A percentile compares a stretch with the other conserved stretches of the same genome.
Evolutionary conservation across 2,797 vertebrate species (phyloP).

Genomic region (Tenualosa ilisha): DNA sequence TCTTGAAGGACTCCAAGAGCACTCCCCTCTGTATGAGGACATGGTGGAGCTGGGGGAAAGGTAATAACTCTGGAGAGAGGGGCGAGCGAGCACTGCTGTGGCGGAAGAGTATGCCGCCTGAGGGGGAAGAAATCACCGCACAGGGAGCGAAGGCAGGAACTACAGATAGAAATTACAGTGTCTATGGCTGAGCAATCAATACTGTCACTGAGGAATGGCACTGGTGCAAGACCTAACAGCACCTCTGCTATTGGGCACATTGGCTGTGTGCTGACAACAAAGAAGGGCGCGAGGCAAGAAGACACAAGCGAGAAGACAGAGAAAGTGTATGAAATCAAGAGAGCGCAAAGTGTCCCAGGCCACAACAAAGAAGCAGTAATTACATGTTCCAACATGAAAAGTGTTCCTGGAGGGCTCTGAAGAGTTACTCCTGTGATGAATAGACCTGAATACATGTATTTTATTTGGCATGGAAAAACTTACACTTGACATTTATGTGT

Average conservation of each 20-base stretch:
- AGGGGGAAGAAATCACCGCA: constrained; percentile 39
- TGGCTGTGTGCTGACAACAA: constrained; percentile 18
- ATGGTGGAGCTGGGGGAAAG: constrained; percentile 14
- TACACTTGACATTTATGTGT: background rate
- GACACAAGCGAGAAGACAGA: background rate
- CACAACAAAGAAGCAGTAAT: constrained; percentile 46
- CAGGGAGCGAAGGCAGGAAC: constrained; percentile 36
- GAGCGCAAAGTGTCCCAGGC: constrained; percentile 41
- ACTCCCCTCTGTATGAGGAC: constrained; percentile 17
- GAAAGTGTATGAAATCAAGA: constrained; percentile 23
- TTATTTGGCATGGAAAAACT: background rate
- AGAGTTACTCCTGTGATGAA: constrained; percentile 8
- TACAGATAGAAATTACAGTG: constrained; percentile 43
- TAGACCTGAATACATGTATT: background rate
- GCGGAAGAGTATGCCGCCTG: constrained; percentile 32
- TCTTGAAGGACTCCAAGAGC: constrained; percentile 2
- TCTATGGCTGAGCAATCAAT: constrained; percentile 52
- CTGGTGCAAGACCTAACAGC: constrained; percentile 46
- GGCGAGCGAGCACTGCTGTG: constrained; percentile 32
- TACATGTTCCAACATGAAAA: constrained; percentile 23
- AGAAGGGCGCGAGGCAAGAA: background rate
- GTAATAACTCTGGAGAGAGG: constrained; percentile 31
- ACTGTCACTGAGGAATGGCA: constrained; percentile 54
- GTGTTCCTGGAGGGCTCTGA: background rate
- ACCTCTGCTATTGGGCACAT: constrained; percentile 32